Conservation (phyloP, 2,888 invertebrate species). For the Ferrisia virgata region DNA sequence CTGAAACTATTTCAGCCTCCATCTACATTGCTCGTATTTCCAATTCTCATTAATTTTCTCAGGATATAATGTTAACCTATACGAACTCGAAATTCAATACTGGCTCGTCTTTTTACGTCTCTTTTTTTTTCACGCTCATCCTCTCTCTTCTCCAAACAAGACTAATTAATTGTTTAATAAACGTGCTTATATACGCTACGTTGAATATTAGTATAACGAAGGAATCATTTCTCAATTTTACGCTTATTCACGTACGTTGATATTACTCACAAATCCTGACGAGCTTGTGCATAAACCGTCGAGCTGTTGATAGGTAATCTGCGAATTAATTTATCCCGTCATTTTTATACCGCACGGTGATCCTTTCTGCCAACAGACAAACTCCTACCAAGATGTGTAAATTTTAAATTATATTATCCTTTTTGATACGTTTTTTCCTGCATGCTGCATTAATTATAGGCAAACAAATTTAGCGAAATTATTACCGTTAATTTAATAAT, state of each 20-base stretch:
- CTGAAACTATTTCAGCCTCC: not conserved
- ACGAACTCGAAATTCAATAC: constrained; percentile 12
- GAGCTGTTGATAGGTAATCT: constrained; percentile 12
- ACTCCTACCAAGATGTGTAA: not conserved
- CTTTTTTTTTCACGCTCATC: not conserved
- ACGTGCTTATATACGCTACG: constrained; percentile 8
- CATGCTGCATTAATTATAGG: not conserved
- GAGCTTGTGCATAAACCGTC: constrained; percentile 17
- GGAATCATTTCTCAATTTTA: constrained; percentile 20
- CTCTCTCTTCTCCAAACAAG: not conserved
- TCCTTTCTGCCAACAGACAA: not conserved
- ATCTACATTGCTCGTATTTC: constrained; percentile 19
- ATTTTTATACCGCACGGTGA: not conserved
- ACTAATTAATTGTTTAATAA: constrained; percentile 22
- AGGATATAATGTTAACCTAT: not conserved
- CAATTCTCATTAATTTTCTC: constrained; percentile 23
- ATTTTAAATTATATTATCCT: not conserved
- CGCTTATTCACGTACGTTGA: constrained; percentile 1
- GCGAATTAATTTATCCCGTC: not conserved
- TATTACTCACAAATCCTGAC: constrained; percentile 16
- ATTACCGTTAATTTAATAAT: not conserved
- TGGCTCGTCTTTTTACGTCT: not conserved
- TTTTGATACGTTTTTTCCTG: not conserved
- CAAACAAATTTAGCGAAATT: not conserved
- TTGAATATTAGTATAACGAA: constrained; percentile 19